Conservation (phyloP, 1,140 invertebrate genomes). For the Copidosoma floridanum region DNA sequence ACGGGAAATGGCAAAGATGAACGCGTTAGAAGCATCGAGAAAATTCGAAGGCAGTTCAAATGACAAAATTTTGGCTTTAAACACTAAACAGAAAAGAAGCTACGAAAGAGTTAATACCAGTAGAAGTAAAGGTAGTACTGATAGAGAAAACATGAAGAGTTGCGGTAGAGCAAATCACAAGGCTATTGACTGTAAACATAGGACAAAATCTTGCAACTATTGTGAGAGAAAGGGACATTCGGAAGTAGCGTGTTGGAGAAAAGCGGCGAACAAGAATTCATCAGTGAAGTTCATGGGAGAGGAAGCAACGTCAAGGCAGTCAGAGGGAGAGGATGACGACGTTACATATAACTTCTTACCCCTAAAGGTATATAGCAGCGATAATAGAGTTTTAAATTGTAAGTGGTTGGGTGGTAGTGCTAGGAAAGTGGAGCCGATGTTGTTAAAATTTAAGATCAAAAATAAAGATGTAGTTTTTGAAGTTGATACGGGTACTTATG, state of each 20-base stretch:
- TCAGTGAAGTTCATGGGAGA: not conserved
- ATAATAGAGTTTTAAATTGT: not conserved
- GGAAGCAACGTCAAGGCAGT: not conserved
- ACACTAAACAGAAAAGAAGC: not conserved
- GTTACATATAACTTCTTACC: not conserved
- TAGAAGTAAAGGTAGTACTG: not conserved
- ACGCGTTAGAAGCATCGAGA: not conserved
- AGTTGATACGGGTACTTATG: not conserved
- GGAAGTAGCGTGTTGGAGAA: not conserved
- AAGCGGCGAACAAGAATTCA: not conserved
- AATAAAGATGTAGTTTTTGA: not conserved
- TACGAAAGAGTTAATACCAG: not conserved
- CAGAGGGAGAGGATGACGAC: not conserved
- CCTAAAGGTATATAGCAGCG: not conserved
- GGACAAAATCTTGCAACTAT: not conserved
- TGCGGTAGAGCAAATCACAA: not conserved
- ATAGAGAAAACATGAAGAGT: not conserved
- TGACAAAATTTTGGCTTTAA: not conserved
- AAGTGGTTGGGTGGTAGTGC: no score
- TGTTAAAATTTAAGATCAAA: not conserved
- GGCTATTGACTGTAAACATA: not conserved
- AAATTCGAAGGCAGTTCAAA: not conserved
- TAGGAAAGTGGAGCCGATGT: not conserved
- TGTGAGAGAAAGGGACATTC: not conserved
- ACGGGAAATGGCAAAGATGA: conserved; percentile 1